phyloP scores from a whole-genome alignment of 2,113 vertebrate genomes.

The Theristicus caerulescens region DNA sequence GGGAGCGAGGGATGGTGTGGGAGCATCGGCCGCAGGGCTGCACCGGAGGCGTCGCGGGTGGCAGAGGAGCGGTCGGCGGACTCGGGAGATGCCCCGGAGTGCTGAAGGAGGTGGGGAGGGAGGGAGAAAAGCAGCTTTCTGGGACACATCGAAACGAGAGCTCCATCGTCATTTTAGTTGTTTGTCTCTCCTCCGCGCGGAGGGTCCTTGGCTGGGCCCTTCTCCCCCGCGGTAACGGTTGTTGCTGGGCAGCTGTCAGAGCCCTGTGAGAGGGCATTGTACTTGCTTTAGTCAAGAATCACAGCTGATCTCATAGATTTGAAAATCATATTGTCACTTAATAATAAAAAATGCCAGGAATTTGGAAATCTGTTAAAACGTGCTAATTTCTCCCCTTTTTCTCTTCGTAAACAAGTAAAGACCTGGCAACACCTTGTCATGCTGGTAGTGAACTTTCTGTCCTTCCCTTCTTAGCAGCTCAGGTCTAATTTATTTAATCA shows the following conservation, averaged over 20 bases:
- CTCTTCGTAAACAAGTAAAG: not conserved
- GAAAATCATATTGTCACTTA: not conserved
- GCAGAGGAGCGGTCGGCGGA: rapidly evolving
- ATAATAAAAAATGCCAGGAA: not conserved
- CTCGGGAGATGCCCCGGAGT: not conserved
- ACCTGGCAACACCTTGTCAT: not conserved
- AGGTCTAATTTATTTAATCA: constrained; percentile 71
- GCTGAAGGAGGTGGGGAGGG: not conserved
- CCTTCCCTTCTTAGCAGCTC: constrained; percentile 58
- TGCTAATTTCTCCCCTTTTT: not conserved
- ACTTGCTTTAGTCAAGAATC: not conserved
- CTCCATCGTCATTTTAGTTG: rapidly evolving
- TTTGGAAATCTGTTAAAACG: not conserved
- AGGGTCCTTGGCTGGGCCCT: not conserved
- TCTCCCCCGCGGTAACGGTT: rapidly evolving
- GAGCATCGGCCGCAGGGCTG: no score
- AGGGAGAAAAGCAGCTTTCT: not conserved
- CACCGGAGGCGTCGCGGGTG: rapidly evolving
- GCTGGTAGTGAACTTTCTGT: constrained; percentile 57
- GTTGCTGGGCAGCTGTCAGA: not conserved
- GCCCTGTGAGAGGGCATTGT: not conserved
- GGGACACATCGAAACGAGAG: rapidly evolving
- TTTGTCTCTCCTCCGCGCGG: rapidly evolving
- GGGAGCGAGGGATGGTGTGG: rapidly evolving
- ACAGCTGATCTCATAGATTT: rapidly evolving